Percentiles rank a stretch among this genome's conserved stretches.
phyloP scores from a whole-genome alignment of 2,113 vertebrate species.

The Paratilapia polleni region DNA sequence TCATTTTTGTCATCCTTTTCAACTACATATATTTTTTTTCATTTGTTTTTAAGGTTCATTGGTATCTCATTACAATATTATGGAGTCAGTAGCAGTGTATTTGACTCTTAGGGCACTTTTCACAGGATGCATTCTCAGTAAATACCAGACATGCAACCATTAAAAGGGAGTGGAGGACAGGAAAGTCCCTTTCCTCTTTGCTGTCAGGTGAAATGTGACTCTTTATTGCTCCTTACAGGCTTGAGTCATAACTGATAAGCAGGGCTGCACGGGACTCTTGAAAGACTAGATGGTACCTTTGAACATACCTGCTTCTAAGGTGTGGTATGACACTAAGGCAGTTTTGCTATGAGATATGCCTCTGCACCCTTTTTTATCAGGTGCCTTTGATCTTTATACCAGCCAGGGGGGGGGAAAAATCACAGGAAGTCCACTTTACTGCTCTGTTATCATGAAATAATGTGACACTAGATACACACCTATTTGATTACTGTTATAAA shows the following conservation, averaged over 20 bases:
- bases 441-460: constrained; percentile 3
- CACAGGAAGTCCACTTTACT: constrained; percentile 8
- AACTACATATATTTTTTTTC: background rate
- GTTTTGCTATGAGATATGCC: background rate
- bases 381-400: background rate
- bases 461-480: constrained; percentile 14
- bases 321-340: constrained; percentile 7
- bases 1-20: background rate
- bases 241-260: constrained; percentile 64
- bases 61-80: background rate
- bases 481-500: constrained; percentile 24
- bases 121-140: constrained; percentile 15
- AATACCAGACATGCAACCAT: constrained; percentile 47
- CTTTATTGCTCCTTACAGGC: constrained; percentile 44
- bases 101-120: constrained; percentile 11
- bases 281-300: constrained; percentile 31
- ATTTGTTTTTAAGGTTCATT: background rate
- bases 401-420: too few relatives aligned
- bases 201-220: constrained; percentile 68
- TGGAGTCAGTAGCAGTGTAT: constrained; percentile 3
- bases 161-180: constrained; percentile 47
- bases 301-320: constrained; percentile 54
- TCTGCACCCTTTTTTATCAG: background rate
- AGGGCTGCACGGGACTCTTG: constrained; percentile 6
- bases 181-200: constrained; percentile 69